Conservation (phyloP, 2,888 invertebrate genomes). For the Lomographa bimaculata region DNA sequence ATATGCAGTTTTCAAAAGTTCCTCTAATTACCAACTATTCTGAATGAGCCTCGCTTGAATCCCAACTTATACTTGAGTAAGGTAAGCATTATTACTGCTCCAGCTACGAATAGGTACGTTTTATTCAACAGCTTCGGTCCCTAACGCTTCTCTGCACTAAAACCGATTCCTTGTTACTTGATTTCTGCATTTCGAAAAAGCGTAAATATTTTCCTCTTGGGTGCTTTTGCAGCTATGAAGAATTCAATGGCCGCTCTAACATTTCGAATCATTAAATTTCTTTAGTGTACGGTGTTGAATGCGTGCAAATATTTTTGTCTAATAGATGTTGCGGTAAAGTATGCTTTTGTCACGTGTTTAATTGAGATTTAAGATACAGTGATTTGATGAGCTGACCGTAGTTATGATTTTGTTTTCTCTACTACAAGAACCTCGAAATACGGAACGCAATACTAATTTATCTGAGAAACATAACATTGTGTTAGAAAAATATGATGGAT, state of each 20-base stretch:
- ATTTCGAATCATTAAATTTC: conserved; percentile 67
- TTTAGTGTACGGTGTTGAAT: conserved; percentile 37
- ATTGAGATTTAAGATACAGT: too few species aligned
- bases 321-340: conserved; percentile 25
- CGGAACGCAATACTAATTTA: too few species aligned
- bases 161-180: conserved; percentile 83
- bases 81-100: conserved; percentile 68
- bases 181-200: conserved; percentile 82
- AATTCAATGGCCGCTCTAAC: conserved; percentile 66
- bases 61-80: conserved; percentile 61
- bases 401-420: too few species aligned
- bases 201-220: conserved; percentile 81
- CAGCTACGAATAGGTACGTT: conserved; percentile 50
- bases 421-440: too few species aligned
- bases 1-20: too few species aligned
- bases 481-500: too few species aligned
- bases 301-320: conserved; percentile 41
- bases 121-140: conserved; percentile 70
- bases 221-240: conserved; percentile 70
- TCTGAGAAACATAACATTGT: too few species aligned
- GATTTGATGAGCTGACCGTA: too few species aligned
- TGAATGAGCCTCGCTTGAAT: conserved; percentile 49
- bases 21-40: conserved; percentile 33
- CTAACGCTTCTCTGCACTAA: conserved; percentile 73
- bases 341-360: conserved; percentile 21